Conservation (phyloP, 2,888 invertebrate species). For the Monoplex corrugatus region DNA sequence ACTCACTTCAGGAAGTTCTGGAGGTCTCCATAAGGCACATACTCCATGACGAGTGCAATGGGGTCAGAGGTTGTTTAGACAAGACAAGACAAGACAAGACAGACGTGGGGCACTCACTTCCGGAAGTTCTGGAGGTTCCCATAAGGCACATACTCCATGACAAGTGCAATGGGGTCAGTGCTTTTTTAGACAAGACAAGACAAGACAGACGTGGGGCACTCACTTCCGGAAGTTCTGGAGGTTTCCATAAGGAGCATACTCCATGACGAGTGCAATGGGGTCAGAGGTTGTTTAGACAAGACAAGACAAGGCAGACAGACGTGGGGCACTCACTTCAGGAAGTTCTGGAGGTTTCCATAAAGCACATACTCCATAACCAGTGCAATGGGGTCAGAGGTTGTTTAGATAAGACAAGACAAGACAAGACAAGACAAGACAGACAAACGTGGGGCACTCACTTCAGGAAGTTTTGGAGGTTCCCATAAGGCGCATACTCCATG, state of each 20-base stretch:
- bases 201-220: too few relatives aligned
- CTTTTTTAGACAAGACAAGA: conserved; percentile 86
- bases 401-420: conserved; percentile 89
- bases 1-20: conserved; percentile 80
- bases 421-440: too few relatives aligned
- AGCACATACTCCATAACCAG: conserved; percentile 91
- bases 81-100: conserved; percentile 89
- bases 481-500: conserved; percentile 90
- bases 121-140: conserved; percentile 86
- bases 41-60: conserved; percentile 89
- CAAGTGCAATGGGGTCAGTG: conserved; percentile 87
- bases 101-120: conserved; percentile 83
- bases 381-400: conserved; percentile 87
- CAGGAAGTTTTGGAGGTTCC: conserved; percentile 85
- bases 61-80: conserved; percentile 86
- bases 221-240: too few relatives aligned
- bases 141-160: conserved; percentile 90
- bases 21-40: conserved; percentile 89
- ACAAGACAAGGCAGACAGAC: too few relatives aligned
- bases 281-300: too few relatives aligned
- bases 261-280: too few relatives aligned
- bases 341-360: conserved; percentile 87
- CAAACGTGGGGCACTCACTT: conserved; percentile 83
- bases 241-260: too few relatives aligned
- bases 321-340: conserved; percentile 73